These are phyloP conservation scores for Epinephelus awoara DNA, from an alignment of 2,797 vertebrate genomes.

Conservation along the genomic window DNA sequence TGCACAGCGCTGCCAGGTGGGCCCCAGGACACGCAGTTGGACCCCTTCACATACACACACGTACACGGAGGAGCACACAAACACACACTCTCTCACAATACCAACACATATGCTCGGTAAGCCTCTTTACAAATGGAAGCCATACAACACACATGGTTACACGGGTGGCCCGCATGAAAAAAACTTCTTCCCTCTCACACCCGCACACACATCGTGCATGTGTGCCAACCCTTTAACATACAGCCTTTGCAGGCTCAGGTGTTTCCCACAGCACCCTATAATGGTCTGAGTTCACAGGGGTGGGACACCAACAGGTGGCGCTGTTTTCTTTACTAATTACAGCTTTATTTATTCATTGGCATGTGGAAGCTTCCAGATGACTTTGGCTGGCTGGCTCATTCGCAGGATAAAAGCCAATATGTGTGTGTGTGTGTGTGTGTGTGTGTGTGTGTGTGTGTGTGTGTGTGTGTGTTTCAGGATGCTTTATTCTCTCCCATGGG, in stretches of 20 bases:
- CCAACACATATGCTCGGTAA: conserved; percentile 79
- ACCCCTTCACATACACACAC: conserved; percentile 56
- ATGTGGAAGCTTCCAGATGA: conserved; percentile 78
- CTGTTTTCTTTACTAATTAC: conserved; percentile 85
- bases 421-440: conserved; percentile 24
- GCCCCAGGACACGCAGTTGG: conserved; percentile 76
- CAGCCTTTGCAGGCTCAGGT: conserved; percentile 74
- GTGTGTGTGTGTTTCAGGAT: conserved; percentile 21
- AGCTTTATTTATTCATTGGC: conserved; percentile 83
- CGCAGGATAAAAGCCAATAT: conserved; percentile 61
- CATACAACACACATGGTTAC: conserved; percentile 74
- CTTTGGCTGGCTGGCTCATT: conserved; percentile 74
- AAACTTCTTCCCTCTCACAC: conserved; percentile 19
- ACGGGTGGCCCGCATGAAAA: conserved; percentile 64
- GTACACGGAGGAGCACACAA: conserved; percentile 40
- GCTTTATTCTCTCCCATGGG: conserved; percentile 26
- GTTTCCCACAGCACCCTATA: conserved; percentile 66
- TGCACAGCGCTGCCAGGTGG: conserved; percentile 79
- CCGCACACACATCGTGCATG: conserved; percentile 21
- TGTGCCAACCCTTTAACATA: conserved; percentile 65
- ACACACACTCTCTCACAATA: conserved; percentile 67
- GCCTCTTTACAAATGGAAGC: conserved; percentile 78
- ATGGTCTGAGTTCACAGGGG: conserved; percentile 70
- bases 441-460: conserved; percentile 10
- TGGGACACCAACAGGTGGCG: conserved; percentile 84